Evolutionary conservation across 2,797 vertebrate species (phyloP), one percentile per base, ranked within the genome.

Genomic region (Rhynchotus rufescens): DNA sequence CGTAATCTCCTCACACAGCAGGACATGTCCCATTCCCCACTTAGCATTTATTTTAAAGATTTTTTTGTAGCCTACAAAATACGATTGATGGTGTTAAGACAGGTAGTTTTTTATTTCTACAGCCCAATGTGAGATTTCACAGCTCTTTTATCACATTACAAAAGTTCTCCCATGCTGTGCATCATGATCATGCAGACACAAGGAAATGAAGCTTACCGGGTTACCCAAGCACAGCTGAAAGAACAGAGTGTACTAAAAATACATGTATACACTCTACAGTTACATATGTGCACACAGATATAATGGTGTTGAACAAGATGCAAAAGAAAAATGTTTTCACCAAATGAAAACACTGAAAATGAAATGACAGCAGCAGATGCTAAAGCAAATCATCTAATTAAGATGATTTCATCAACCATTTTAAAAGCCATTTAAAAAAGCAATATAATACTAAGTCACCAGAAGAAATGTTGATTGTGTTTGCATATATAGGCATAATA

Each of bases 341-440:
- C 52, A 76, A 92, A 86, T 77, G 80, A 86, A 96, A 96, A 79
- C 49, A 87, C 64, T 85, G 71, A 83, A 94, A 91, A 87, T 28
- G 9, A 89, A 91, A 88, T 67, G 44, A 83, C 76, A 91, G 78
- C 71, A 91, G 57, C 94, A 94, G 74, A 91, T 96, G 90, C 80
- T 80, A 82, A 93, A 94, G 68, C 66, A 95, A 87, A 91, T 92
- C 26, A 87, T 90, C 68, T 94, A 94, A 90, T 93, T 92, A 95
- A 81, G 86, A 92, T 76, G 15, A 94, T 90, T 95, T 93, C 80
- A 93, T 87, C 86, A 92, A 83, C 60, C 5, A 0, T 85, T 96
- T 90, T 56, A 93, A 93, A 95, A 90, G 62, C 67, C 44, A 84
- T 88, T 96, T 88, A 8, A 82, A 92, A 93, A 90, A 78, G 66